phyloP scores from a whole-genome alignment of 2,797 vertebrate species.

The Tiaroga cobitis region DNA sequence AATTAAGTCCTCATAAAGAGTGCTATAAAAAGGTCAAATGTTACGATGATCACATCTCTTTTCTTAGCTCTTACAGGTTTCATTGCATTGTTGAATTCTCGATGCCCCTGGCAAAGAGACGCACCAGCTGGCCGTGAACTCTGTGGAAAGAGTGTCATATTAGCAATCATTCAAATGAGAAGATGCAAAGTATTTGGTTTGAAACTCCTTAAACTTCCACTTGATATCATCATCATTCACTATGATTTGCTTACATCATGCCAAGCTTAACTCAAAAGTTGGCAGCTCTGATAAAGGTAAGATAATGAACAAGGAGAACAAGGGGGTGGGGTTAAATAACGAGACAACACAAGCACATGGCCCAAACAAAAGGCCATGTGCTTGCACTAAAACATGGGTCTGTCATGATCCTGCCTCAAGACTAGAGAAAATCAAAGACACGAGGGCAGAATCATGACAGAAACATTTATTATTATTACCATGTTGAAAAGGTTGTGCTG shows the following conservation, averaged over 20 bases:
- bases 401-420: too few species aligned
- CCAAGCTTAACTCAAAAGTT: too few species aligned
- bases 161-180: constrained; percentile 20
- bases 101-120: constrained; percentile 80
- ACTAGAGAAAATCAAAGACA: too few species aligned
- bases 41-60: constrained; percentile 54
- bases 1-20: background rate
- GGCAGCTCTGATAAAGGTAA: too few species aligned
- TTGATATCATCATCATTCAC: background rate
- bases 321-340: too few species aligned
- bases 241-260: background rate
- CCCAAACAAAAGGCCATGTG: too few species aligned
- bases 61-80: constrained; percentile 51
- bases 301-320: too few species aligned
- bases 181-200: constrained; percentile 24
- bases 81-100: constrained; percentile 65
- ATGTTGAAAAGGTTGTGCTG: background rate
- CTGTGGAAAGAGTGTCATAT: constrained; percentile 59
- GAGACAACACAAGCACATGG: too few species aligned
- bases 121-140: constrained; percentile 79
- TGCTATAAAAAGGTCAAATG: background rate
- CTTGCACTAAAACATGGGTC: too few species aligned
- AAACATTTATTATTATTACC: background rate
- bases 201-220: background rate
- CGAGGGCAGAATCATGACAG: too few species aligned